phyloP scores from a whole-genome alignment of 23 tunicate species.

The Halocynthia aurantium region DNA sequence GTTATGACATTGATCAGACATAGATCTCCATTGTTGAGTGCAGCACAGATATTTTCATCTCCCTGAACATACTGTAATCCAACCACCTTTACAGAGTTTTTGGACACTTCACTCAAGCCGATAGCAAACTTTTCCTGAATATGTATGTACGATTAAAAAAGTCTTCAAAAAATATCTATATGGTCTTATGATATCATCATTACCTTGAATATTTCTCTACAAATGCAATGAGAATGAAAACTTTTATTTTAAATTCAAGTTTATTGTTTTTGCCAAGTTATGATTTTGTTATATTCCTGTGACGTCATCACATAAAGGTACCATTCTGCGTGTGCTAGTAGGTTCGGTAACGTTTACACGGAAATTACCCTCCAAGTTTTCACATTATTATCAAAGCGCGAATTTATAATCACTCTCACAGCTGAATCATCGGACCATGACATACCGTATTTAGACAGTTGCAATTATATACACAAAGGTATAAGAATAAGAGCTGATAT shows the following conservation, averaged over 20 bases:
- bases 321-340: too few relatives aligned
- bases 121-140: constrained; percentile 18
- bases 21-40: constrained; percentile 55
- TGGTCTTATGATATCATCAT: neutral
- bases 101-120: constrained; percentile 18
- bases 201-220: neutral
- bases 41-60: constrained; percentile 69
- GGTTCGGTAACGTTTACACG: too few relatives aligned
- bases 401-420: too few relatives aligned
- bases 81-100: constrained; percentile 18
- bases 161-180: neutral
- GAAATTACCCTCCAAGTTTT: too few relatives aligned
- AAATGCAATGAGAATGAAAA: neutral
- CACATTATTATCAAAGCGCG: too few relatives aligned
- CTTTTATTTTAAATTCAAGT: neutral
- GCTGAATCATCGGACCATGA: too few relatives aligned
- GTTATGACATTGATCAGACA: constrained; percentile 21
- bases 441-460: too few relatives aligned
- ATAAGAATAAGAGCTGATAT: neutral
- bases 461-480: neutral
- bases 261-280: too few relatives aligned
- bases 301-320: too few relatives aligned
- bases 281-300: too few relatives aligned
- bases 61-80: constrained; percentile 67
- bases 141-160: neutral